Base-by-base conservation (phyloP, 2,797 vertebrate species). In the Buceros bicornis region DNA sequence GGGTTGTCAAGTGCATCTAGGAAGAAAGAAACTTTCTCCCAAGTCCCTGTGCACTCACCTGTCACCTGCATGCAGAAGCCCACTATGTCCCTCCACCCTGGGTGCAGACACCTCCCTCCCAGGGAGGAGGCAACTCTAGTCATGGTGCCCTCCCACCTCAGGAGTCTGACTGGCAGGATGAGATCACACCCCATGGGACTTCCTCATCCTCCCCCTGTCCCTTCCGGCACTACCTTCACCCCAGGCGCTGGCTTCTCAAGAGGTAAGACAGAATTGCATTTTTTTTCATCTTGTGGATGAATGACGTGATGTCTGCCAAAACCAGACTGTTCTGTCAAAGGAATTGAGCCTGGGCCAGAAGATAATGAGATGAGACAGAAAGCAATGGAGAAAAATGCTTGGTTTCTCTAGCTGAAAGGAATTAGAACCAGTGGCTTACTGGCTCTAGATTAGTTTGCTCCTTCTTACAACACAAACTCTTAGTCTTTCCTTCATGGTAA, bases 121-220 rank as follows among this genome's bases (percentile, higher is more conserved):
- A 0, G 42, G 10, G 33, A 74, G 8, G 16, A 40, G 4, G 8
- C 24, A 89, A 29, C 29, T 72, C 47, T 25, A 47, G 42, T 13
- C 1, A 0, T 5, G 2, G 25, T 33, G 10, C 7, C 19, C 11
- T 50, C 22, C 19, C 18, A 45, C 4, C 5, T 11, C 13, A n/a
- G 9, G 2, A 72, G 15, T 31, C 29, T 1, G 0, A 6, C 19
- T 77, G 35, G 47, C 18, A 87, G 48, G 24, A 33, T 45, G 16
- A 66, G 16, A 43, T 8, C 37, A 35, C 16, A 48, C 6, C 18
- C 14, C 17, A 8, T 8, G 8, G 12, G 16, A 11, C 21, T 51
- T 82, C 19, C 14, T n/a, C 20, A 57, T 57, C 37, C 6, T 51
- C 24, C 56, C 33, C 40, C 8, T 29, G 18, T 29, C 16, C 22